These are phyloP conservation scores for Uropetala carovei DNA, from an alignment of 2,888 invertebrate species.

Conservation along the genomic window DNA sequence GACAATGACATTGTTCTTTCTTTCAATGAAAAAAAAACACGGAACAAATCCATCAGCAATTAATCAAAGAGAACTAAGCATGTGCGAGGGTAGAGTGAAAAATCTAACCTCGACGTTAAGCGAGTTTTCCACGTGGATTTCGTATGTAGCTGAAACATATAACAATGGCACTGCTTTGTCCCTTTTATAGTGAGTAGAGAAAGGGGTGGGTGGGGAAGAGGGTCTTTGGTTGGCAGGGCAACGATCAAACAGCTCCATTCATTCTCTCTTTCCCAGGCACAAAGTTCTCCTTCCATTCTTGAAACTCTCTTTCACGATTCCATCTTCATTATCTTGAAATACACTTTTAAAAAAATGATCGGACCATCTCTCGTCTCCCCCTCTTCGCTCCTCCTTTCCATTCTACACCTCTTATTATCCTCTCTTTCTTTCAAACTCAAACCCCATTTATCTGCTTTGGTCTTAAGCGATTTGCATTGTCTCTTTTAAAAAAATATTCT, in stretches of 20 bases:
- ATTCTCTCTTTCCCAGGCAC: not conserved
- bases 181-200: constrained; percentile 6
- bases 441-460: not conserved
- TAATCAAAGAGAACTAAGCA: not conserved
- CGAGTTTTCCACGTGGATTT: not conserved
- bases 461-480: not conserved
- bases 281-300: not conserved
- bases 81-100: not conserved
- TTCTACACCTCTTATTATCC: constrained; percentile 14
- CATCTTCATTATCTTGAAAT: constrained; percentile 2
- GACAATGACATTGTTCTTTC: not conserved
- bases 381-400: not conserved
- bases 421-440: not conserved
- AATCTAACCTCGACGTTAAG: not conserved
- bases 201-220: too few relatives aligned
- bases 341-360: not conserved
- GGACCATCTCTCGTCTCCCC: not conserved
- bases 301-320: constrained; percentile 18
- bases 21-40: not conserved
- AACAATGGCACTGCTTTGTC: constrained; percentile 33
- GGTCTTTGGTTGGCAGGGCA: not conserved
- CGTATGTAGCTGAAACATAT: not conserved
- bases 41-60: not conserved
- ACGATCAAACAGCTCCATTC: constrained; percentile 49
- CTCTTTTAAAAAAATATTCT: too few relatives aligned